phyloP scores from a whole-genome alignment of 2,888 invertebrate species.

The Tetheella fluctuosa region DNA sequence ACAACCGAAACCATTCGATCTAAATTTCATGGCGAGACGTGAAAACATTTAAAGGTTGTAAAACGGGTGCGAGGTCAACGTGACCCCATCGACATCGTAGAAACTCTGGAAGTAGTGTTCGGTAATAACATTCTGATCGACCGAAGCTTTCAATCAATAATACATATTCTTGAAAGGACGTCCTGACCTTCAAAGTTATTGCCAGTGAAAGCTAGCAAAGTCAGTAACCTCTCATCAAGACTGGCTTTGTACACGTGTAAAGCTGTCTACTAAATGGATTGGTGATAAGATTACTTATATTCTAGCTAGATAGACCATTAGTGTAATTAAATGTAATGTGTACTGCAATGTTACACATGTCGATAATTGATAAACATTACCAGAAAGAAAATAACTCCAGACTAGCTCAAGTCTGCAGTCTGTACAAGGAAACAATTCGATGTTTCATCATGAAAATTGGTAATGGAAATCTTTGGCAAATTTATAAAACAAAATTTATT shows the following conservation, averaged over 20 bases:
- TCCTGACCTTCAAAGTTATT: conserved; percentile 28
- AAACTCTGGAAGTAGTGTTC: neutral
- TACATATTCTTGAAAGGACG: conserved; percentile 27
- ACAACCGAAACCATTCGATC: conserved; percentile 13
- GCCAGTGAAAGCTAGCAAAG: conserved; percentile 24
- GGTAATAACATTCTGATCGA: conserved; percentile 14
- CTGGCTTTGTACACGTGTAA: neutral
- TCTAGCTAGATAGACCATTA: neutral
- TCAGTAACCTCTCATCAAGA: conserved; percentile 6
- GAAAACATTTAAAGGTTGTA: conserved; percentile 44
- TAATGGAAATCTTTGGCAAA: neutral
- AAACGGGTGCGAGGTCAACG: conserved; percentile 53
- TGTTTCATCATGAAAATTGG: neutral
- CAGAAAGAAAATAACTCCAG: neutral
- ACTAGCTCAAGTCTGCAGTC: neutral
- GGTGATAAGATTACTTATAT: neutral
- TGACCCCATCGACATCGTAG: conserved; percentile 19
- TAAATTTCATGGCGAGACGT: conserved; percentile 21
- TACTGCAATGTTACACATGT: neutral
- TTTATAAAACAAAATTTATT: neutral
- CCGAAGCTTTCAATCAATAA: conserved; percentile 25
- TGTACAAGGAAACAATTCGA: no score
- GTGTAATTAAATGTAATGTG: neutral
- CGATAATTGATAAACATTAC: neutral
- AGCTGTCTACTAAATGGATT: neutral